Evolutionary conservation across 2,113 vertebrate species (phyloP).

Genomic region (Myotis lucifugus): DNA sequence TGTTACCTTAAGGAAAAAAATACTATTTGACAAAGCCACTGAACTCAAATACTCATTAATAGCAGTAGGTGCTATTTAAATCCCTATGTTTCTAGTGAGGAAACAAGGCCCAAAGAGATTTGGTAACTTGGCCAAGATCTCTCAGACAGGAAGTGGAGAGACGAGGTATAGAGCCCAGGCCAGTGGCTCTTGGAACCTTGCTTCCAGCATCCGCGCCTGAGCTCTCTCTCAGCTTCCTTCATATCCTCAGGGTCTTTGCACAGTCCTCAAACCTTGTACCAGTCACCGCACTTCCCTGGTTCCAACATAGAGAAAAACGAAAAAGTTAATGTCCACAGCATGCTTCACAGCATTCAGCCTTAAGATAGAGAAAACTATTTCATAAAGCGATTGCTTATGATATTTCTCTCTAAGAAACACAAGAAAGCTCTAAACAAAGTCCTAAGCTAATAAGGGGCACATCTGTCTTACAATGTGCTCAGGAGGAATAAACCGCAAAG

Average conservation of each 20-base stretch:
- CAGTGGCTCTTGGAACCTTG: not conserved
- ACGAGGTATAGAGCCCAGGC: not conserved
- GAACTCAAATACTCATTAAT: not conserved
- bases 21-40: not conserved
- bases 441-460: not conserved
- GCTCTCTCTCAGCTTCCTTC: not conserved
- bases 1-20: not conserved
- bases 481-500: not conserved
- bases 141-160: not conserved
- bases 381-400: conserved; percentile 13
- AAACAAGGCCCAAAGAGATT: not conserved
- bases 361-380: not conserved
- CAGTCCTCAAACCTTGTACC: not conserved
- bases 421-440: conserved; percentile 22
- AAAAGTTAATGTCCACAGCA: not conserved
- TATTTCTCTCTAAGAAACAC: not conserved
- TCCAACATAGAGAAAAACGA: not conserved
- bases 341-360: not conserved
- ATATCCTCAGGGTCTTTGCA: not conserved
- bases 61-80: not conserved
- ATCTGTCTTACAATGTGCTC: not conserved
- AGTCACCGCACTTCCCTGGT: not conserved
- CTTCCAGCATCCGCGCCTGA: not conserved
- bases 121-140: not conserved
- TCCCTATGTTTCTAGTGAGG: not conserved